Evolutionary conservation across 2,888 invertebrate species (phyloP).

Genomic region (Mallateleia sp.): DNA sequence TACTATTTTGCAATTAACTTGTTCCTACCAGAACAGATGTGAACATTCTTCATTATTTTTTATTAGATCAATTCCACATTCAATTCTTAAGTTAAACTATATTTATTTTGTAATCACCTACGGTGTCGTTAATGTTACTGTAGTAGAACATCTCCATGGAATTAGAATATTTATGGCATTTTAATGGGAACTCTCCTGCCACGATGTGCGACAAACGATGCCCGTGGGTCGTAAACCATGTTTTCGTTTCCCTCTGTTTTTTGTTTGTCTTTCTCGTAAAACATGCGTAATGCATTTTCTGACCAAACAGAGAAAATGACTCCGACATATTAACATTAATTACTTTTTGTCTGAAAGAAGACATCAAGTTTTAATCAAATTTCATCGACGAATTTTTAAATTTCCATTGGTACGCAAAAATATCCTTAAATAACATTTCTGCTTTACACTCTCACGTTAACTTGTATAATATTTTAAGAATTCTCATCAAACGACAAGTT

Average conservation of each 20-base stretch:
- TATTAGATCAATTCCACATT: slow-evolving; percentile 24
- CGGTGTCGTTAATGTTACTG: slow-evolving; percentile 43
- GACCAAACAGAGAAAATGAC: slow-evolving; percentile 20
- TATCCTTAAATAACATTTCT: not conserved
- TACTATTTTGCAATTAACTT: not conserved
- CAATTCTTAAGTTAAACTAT: slow-evolving; percentile 29
- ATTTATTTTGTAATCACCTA: slow-evolving; percentile 35
- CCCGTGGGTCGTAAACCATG: slow-evolving; percentile 64
- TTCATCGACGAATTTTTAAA: not conserved
- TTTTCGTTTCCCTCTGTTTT: slow-evolving; percentile 51
- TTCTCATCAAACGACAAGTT: not conserved
- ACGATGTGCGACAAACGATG: slow-evolving; percentile 68
- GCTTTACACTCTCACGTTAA: not conserved
- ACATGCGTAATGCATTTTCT: slow-evolving; percentile 62
- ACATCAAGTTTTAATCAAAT: slow-evolving; percentile 20
- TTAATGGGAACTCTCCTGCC: slow-evolving; percentile 69
- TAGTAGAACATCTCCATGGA: slow-evolving; percentile 48
- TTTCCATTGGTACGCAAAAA: not conserved
- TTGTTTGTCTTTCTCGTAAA: slow-evolving; percentile 41
- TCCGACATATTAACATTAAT: slow-evolving; percentile 34
- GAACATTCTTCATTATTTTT: not conserved
- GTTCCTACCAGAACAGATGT: not conserved
- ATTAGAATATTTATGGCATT: slow-evolving; percentile 74
- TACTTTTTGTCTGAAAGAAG: slow-evolving; percentile 4
- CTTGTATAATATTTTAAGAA: not conserved